Conservation (phyloP, 2,113 vertebrate genomes). For the Pseudopipra pipra region DNA sequence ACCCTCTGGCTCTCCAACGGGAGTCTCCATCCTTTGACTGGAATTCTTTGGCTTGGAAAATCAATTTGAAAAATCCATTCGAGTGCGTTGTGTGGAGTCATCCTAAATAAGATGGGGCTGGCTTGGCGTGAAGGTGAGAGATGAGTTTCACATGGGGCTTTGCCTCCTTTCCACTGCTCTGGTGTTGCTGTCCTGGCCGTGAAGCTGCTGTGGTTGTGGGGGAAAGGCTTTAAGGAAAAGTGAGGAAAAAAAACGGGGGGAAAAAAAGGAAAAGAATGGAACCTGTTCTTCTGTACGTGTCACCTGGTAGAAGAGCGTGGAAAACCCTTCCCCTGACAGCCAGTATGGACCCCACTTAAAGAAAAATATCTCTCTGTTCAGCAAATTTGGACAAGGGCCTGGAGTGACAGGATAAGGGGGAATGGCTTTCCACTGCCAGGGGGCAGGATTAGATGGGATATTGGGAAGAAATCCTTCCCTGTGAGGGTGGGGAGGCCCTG, state of each 20-base stretch:
- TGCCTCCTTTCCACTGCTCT: background rate
- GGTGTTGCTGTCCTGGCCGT: background rate
- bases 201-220: background rate
- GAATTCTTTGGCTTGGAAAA: background rate
- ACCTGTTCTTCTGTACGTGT: background rate
- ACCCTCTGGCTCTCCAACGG: rapidly evolving
- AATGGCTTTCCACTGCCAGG: background rate
- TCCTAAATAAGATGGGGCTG: background rate
- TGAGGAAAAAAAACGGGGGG: too few species aligned
- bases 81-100: background rate
- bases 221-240: background rate
- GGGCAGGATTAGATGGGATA: background rate
- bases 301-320: background rate
- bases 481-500: rapidly evolving
- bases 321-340: background rate
- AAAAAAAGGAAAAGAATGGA: background rate
- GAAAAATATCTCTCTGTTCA: background rate
- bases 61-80: background rate
- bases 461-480: background rate
- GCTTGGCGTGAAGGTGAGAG: background rate
- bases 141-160: background rate
- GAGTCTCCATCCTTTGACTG: background rate
- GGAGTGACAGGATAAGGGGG: background rate
- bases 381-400: background rate
- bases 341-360: rapidly evolving